Evolutionary conservation across 2,888 invertebrate genomes (phyloP).

Genomic region (Drosophila atripex): DNA sequence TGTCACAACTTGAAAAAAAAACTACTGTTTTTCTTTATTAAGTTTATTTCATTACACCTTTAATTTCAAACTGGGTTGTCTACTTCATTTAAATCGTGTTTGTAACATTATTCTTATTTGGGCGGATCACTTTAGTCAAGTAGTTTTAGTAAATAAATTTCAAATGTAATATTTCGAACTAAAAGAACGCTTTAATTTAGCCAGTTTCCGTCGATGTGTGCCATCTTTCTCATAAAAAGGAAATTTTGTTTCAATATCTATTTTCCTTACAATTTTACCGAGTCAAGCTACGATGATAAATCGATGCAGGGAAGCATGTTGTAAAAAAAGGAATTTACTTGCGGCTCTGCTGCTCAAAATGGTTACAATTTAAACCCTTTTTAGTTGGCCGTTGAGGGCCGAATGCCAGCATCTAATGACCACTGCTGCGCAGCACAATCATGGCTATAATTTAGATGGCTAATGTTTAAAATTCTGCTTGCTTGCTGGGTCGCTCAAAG

Average conservation of each 20-base stretch:
- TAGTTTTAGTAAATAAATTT: background rate
- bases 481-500: background rate
- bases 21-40: background rate
- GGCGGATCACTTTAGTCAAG: background rate
- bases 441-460: conserved; percentile 21
- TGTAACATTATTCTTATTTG: too few species aligned
- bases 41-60: background rate
- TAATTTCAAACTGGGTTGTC: too few species aligned
- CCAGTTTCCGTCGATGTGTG: background rate
- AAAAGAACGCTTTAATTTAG: background rate
- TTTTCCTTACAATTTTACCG: background rate
- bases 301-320: background rate
- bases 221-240: background rate
- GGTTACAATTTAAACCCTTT: background rate
- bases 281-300: background rate
- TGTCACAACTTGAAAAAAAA: too few species aligned
- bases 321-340: background rate
- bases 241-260: too few species aligned
- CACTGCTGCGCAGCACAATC: conserved; percentile 24
- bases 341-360: conserved; percentile 8
- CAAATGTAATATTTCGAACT: background rate
- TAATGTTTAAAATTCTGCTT: conserved; percentile 2
- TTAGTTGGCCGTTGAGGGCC: background rate
- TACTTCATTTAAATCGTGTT: too few species aligned
- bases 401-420: conserved; percentile 24